Evolutionary conservation across 2,888 invertebrate species (phyloP), one percentile per base, ranked within the genome.

Genomic region (Meteorus cinctellus): DNA sequence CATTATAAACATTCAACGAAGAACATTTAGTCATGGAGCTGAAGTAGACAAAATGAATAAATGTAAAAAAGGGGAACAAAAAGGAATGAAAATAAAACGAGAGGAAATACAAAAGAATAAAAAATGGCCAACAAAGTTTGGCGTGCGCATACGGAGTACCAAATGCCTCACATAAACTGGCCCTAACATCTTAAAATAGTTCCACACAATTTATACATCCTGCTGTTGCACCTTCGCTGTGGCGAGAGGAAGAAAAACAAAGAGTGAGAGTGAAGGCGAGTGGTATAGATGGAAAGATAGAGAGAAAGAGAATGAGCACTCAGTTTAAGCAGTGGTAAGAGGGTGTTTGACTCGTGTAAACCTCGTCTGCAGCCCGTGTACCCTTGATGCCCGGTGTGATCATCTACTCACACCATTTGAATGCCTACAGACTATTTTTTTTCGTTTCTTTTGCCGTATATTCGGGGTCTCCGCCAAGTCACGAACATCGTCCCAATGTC

Each of bases 181-280:
- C 84, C 86, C 86, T 86, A 85, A 85, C 85, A 87, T 87, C 87
- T 87, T 84, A 83, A 88, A 88, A 88, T 88, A 88, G 87, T 84
- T 84, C 79, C 82, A 84, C 59, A 86, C 85, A 88, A 89, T 89
- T 88, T 89, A 89, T 88, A 87, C 87, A 87, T 88, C 88, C 89
- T 86, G 88, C 83, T 84, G 84, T 85, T 83, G 83, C 86, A 87
- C 85, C 87, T 86, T 82, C 80, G 78, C 69, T 68, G 68, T 72
- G 19, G 55, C 6, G 55, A 19, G 55, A 8, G 55, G 6, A 60
- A 67, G 24, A 51, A 31, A 31, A 31, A 45, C 24, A 27, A 29
- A 67, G 62, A 29, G 31, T 60, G 66, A 29, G 12, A 14, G 59
- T 41, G 55, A 68, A 65, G 10, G 48, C 34, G 31, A 29, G 34